Evolutionary conservation across 2,797 vertebrate species (phyloP).

Genomic region (Cottoperca gobio): DNA sequence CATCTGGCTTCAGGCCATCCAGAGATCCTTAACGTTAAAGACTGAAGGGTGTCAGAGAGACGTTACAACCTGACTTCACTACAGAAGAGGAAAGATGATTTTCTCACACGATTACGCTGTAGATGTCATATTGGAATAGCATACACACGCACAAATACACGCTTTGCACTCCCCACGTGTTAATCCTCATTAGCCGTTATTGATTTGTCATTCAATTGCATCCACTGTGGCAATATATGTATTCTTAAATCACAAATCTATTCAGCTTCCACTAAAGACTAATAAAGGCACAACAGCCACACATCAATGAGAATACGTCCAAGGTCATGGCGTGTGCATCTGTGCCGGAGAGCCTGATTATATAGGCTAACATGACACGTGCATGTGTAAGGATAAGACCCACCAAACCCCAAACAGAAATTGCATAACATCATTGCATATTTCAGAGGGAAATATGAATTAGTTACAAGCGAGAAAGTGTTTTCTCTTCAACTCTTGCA

Average conservation of each 20-base stretch:
- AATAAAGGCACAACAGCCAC: slow-evolving; percentile 22
- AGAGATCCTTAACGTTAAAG: slow-evolving; percentile 27
- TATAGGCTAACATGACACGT: background rate
- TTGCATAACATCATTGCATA: background rate
- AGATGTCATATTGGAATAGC: no score
- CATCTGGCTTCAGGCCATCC: slow-evolving; percentile 35
- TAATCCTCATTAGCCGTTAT: slow-evolving; percentile 27
- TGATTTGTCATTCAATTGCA: slow-evolving; percentile 27
- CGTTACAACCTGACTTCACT: slow-evolving; percentile 1
- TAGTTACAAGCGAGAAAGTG: slow-evolving; percentile 26
- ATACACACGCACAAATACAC: background rate
- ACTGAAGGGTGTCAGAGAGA: slow-evolving; percentile 29
- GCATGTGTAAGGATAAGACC: slow-evolving; percentile 7
- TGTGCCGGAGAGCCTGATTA: slow-evolving; percentile 4
- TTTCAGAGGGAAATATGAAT: slow-evolving; percentile 38
- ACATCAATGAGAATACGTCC: slow-evolving; percentile 41
- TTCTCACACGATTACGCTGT: background rate
- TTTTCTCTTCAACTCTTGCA: slow-evolving; percentile 44
- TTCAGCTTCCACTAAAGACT: slow-evolving; percentile 20
- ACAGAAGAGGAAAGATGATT: background rate
- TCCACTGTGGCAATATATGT: slow-evolving; percentile 16
- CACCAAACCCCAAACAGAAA: background rate
- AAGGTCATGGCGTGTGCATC: slow-evolving; percentile 52
- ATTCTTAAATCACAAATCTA: slow-evolving; percentile 17
- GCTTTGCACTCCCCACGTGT: background rate